Percentiles rank a stretch among this genome's conserved stretches.
These are phyloP conservation scores for Hydractinia symbiolongicarpus DNA, from an alignment of 30 jellyfish, hydroid and myxozoan genomes.

Conservation along the genomic window DNA sequence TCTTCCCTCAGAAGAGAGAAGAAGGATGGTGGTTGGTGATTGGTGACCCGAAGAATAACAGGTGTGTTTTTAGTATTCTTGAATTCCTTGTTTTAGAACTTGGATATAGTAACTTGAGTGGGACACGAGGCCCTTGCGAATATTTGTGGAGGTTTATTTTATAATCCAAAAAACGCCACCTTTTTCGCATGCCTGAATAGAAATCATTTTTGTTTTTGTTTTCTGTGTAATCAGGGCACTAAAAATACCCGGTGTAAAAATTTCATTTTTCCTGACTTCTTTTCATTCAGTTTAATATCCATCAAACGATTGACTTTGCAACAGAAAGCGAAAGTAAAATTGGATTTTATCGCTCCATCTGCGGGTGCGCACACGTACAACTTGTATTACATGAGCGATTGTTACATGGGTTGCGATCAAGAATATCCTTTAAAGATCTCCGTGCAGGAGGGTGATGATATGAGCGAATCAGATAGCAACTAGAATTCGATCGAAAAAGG, in stretches of 20 bases:
- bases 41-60: constrained; percentile 92
- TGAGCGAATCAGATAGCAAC: constrained; percentile 95
- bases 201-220: too few species aligned
- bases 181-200: too few species aligned
- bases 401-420: constrained; percentile 99
- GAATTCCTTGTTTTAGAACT: neutral
- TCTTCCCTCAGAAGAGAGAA: constrained; percentile 94
- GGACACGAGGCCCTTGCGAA: neutral
- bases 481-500: neutral
- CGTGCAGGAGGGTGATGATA: constrained; percentile 90
- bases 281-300: constrained; percentile 81
- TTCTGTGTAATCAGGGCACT: too few species aligned
- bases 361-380: constrained; percentile 79
- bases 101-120: too few species aligned
- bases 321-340: constrained; percentile 85
- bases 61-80: constrained; percentile 36
- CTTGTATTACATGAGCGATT: constrained; percentile 93
- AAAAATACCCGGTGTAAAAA: too few species aligned
- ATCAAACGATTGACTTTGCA: constrained; percentile 92
- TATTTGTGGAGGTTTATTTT: neutral
- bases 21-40: constrained; percentile 99
- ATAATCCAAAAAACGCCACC: too few species aligned
- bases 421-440: constrained; percentile 88
- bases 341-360: constrained; percentile 96
- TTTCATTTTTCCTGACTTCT: too few species aligned